Percentiles rank a stretch among this genome's conserved stretches.
Evolutionary conservation across 1,140 invertebrate species (phyloP).

Genomic region (Lamellibrachia luymesi): DNA sequence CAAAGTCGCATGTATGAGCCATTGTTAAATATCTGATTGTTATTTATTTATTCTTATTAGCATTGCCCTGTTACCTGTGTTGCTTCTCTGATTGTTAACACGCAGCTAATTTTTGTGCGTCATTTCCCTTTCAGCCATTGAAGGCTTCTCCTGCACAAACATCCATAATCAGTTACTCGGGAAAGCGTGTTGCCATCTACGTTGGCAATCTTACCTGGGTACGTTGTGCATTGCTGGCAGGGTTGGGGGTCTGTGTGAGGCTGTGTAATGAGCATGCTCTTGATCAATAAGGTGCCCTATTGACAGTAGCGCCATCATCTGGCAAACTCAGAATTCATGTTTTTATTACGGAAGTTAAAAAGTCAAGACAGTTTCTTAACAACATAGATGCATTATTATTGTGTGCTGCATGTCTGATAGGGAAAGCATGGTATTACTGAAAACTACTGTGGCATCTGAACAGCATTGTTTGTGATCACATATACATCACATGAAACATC

Average conservation of each 20-base stretch:
- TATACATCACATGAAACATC: no score
- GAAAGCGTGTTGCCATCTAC: constrained; percentile 78
- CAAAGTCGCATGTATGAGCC: no score
- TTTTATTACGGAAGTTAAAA: not conserved
- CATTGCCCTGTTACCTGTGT: constrained; percentile 16
- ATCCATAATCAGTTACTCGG: constrained; percentile 41
- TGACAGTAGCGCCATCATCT: not conserved
- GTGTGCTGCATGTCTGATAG: not conserved
- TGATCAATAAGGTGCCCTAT: not conserved
- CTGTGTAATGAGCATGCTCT: no score
- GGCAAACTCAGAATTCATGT: not conserved
- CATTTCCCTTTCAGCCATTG: constrained; percentile 29
- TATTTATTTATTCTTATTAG: constrained; percentile 28
- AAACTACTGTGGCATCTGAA: not conserved
- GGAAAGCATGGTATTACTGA: not conserved
- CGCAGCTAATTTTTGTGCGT: not conserved
- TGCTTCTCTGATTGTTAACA: no score
- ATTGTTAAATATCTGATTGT: no score
- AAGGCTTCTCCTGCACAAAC: not conserved
- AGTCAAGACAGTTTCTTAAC: not conserved
- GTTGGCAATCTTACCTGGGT: constrained; percentile 88
- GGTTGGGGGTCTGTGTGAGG: no score
- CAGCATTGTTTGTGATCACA: not conserved
- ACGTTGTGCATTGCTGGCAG: constrained; percentile 33
- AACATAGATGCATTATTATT: not conserved